These are phyloP conservation scores for Pseudomugil gertrudae DNA, from an alignment of 2,797 vertebrate species.

Conservation along the genomic window DNA sequence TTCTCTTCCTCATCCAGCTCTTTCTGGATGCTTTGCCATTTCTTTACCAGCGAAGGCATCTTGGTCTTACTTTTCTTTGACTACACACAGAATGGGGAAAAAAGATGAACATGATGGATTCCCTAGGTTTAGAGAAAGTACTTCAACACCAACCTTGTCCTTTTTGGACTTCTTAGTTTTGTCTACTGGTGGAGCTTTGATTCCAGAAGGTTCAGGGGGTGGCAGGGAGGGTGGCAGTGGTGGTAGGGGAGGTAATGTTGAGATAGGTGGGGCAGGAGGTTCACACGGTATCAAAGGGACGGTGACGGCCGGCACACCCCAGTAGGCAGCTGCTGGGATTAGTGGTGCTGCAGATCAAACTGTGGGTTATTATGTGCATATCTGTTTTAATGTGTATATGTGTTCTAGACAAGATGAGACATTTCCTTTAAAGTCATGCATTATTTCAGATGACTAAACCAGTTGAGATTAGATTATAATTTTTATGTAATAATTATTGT, in stretches of 20 bases:
- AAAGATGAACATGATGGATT: neutral
- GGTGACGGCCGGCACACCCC: constrained; percentile 80
- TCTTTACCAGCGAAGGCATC: constrained; percentile 97
- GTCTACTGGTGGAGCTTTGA: constrained; percentile 80
- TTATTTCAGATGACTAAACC: too few relatives aligned
- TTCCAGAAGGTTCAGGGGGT: constrained; percentile 67
- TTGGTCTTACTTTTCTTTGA: constrained; percentile 96
- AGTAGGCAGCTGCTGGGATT: constrained; percentile 78
- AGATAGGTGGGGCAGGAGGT: constrained; percentile 75
- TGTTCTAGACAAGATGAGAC: too few relatives aligned
- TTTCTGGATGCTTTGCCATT: constrained; percentile 98
- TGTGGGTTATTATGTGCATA: too few relatives aligned
- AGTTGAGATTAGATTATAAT: neutral
- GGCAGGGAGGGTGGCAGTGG: constrained; percentile 74
- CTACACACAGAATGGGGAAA: constrained; percentile 56
- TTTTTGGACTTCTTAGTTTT: constrained; percentile 91
- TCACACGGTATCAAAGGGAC: constrained; percentile 84
- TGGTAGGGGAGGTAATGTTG: constrained; percentile 72
- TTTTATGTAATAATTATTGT: neutral
- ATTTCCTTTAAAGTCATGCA: too few relatives aligned
- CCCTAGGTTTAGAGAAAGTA: too few relatives aligned
- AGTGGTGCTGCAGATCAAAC: constrained; percentile 73
- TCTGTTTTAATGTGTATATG: too few relatives aligned
- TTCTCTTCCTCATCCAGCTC: constrained; percentile 97
- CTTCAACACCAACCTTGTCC: constrained; percentile 85